Percentiles rank a stretch among this genome's conserved stretches.
These are phyloP conservation scores for Mamestra configurata DNA, from an alignment of 1,140 invertebrate genomes.

Conservation along the genomic window DNA sequence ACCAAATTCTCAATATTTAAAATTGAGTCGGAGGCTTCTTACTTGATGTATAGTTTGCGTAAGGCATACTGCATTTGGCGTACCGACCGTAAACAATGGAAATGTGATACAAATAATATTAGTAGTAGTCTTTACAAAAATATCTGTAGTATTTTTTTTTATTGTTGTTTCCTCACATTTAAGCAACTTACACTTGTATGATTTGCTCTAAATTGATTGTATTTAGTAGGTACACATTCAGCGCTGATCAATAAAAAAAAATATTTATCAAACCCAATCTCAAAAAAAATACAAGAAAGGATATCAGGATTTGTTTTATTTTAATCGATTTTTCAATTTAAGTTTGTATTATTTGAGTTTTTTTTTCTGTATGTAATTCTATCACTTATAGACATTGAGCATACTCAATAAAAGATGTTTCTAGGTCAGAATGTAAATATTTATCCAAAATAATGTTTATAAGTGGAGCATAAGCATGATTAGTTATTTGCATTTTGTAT, in stretches of 20 bases:
- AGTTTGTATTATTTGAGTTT: slow-evolving; percentile 14
- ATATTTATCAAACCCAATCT: background rate
- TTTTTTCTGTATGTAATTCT: slow-evolving; percentile 36
- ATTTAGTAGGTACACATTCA: background rate
- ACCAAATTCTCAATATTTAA: too few relatives aligned
- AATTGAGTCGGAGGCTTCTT: too few relatives aligned
- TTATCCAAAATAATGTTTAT: slow-evolving; percentile 43
- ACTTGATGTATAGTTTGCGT: too few relatives aligned
- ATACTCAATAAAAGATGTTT: background rate
- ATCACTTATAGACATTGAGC: slow-evolving; percentile 40
- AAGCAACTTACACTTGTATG: too few relatives aligned
- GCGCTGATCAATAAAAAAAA: slow-evolving; percentile 32
- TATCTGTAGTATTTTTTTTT: background rate
- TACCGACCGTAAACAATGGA: too few relatives aligned
- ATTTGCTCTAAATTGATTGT: background rate
- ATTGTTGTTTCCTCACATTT: background rate
- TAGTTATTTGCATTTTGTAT: slow-evolving; percentile 54
- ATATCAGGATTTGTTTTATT: background rate
- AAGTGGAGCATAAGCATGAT: slow-evolving; percentile 54
- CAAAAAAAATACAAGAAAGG: background rate
- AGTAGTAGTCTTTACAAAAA: background rate
- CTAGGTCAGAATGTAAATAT: background rate
- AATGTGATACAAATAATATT: too few relatives aligned
- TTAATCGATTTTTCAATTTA: slow-evolving; percentile 17
- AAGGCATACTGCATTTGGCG: too few relatives aligned